Evolutionary conservation across 2,888 invertebrate genomes (phyloP).

Genomic region (Ernsta delagoae): DNA sequence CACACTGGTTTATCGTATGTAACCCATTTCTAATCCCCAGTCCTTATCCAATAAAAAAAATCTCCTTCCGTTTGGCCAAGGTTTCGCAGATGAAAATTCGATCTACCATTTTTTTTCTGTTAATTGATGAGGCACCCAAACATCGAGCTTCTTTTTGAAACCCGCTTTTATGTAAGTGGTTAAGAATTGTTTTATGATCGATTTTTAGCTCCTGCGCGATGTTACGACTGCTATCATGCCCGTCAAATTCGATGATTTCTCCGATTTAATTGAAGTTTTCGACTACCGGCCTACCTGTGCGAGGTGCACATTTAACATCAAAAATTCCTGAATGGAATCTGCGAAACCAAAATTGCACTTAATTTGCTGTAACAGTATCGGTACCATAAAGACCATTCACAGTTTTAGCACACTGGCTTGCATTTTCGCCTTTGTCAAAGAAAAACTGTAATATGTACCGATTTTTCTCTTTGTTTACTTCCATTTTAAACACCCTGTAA

Average conservation of each 20-base stretch:
- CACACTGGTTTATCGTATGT: constrained; percentile 28
- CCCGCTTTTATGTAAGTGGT: constrained; percentile 35
- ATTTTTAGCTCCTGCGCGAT: constrained; percentile 30
- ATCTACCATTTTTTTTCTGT: too few species aligned
- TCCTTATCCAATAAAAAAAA: too few species aligned
- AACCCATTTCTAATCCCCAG: constrained; percentile 12
- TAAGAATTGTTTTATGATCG: constrained; percentile 42
- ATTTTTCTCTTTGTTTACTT: too few species aligned
- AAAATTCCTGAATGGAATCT: neutral
- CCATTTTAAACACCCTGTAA: too few species aligned
- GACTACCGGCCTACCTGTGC: constrained; percentile 27
- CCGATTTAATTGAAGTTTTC: constrained; percentile 12
- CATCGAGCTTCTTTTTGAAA: constrained; percentile 33
- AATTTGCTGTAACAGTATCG: too few species aligned
- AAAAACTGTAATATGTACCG: too few species aligned
- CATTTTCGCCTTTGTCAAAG: too few species aligned
- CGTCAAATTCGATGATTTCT: neutral
- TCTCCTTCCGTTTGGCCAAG: constrained; percentile 38
- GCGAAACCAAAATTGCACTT: too few species aligned
- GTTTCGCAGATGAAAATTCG: too few species aligned
- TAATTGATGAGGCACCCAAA: constrained; percentile 5
- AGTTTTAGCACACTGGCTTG: too few species aligned
- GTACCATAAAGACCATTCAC: too few species aligned
- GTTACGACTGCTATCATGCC: neutral
- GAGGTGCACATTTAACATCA: too few species aligned